These are phyloP conservation scores for Clarias gariepinus DNA, from an alignment of 2,113 vertebrate species.

Conservation along the genomic window DNA sequence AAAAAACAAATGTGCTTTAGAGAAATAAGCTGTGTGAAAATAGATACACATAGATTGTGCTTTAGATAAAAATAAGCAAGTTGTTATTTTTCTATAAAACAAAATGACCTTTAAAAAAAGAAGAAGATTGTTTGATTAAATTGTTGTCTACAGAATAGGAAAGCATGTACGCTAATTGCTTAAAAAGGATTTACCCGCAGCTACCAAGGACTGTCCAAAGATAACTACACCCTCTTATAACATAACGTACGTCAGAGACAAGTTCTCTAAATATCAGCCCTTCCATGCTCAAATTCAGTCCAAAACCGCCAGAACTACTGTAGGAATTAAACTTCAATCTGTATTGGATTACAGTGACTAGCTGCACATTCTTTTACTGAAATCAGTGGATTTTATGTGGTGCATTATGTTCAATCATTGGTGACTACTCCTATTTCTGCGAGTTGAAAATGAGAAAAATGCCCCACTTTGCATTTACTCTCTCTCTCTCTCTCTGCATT, in stretches of 20 bases:
- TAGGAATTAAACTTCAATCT: background rate
- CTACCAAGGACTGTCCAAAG: background rate
- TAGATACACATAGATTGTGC: background rate
- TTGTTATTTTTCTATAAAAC: background rate
- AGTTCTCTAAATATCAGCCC: background rate
- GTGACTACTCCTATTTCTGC: background rate
- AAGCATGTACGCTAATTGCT: background rate
- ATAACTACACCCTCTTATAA: background rate
- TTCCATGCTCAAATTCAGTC: background rate
- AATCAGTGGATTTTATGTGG: background rate
- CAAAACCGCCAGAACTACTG: background rate
- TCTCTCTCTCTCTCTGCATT: background rate
- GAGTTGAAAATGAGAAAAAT: background rate
- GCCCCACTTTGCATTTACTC: background rate
- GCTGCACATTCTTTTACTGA: background rate
- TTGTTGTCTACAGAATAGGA: background rate
- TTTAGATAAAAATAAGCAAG: background rate
- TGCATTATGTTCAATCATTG: background rate
- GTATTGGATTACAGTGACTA: background rate
- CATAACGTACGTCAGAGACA: background rate
- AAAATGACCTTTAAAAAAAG: too few species aligned
- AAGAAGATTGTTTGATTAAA: background rate
- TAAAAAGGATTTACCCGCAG: background rate
- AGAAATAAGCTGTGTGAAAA: background rate
- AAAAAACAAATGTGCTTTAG: background rate